Conservation (phyloP, 2,888 invertebrate species). For the Blomia tropicalis region DNA sequence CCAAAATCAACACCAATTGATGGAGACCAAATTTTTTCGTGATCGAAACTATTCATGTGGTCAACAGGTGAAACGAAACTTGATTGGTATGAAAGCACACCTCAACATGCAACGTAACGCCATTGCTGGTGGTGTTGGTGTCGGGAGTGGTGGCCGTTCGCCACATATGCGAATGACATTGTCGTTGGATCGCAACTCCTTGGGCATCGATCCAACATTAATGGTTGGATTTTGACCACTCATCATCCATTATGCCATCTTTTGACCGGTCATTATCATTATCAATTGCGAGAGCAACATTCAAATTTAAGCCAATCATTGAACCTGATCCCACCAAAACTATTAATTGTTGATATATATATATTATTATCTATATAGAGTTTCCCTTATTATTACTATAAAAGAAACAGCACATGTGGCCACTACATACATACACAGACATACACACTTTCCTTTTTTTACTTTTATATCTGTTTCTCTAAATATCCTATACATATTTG, state of each 20-base stretch:
- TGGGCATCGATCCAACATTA: neutral
- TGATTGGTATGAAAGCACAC: neutral
- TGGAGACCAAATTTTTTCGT: conserved; percentile 1
- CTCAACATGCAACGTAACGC: neutral
- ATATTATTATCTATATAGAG: neutral
- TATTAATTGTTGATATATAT: neutral
- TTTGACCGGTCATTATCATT: too few species aligned
- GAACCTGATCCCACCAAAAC: neutral
- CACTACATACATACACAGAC: neutral
- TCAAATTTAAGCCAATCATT: neutral
- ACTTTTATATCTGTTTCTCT: neutral
- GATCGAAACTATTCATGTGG: conserved; percentile 11
- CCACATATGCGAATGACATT: conserved; percentile 1
- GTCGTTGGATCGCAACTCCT: neutral
- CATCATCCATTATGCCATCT: too few species aligned
- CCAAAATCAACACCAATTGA: neutral
- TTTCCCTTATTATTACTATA: too few species aligned
- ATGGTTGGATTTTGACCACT: neutral
- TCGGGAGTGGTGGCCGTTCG: neutral
- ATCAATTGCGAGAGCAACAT: neutral
- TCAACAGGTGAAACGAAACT: conserved; percentile 1
- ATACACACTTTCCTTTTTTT: neutral
- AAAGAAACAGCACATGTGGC: too few species aligned
- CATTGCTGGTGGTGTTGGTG: too few species aligned
- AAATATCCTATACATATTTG: neutral